Base-by-base conservation (phyloP, 2,113 vertebrate genomes). In the Callaeas wilsoni region DNA sequence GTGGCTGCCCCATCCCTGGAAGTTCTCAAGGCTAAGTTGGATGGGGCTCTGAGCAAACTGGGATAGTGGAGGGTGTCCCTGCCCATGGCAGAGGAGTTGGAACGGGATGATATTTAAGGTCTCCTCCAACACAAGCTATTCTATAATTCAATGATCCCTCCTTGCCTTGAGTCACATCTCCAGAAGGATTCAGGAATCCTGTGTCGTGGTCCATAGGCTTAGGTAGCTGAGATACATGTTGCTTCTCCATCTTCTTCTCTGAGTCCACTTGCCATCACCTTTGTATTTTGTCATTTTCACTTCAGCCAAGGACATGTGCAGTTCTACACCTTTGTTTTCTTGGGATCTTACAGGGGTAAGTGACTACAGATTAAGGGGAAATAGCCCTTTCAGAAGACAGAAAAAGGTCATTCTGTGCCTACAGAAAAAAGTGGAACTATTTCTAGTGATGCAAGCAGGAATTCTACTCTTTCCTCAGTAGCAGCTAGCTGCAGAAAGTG, bases 61-160 rank as follows among this genome's bases (percentile, higher is more conserved):
- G 5, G 1, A 1, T 47, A 27, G 35, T 49, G 18, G 30, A 49
- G 49, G 10, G 4, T 62, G 26, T 49, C 3, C 32, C 47, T 62
- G 39, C 25, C 11, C 6, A 22, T 22, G 55, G 16, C 41, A 69
- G 8, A 46, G 14, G 20, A 37, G 1, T 10, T 41, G n/a, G 21
- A 62, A 55, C 0, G 0, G 25, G 33, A 32, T 75, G 3, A 26
- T 41, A 7, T 76, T 83, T 27, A 55, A 47, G 7, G 15, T 76
- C 14, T 8, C 7, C 67, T 68, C 46, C 63, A 55, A 41, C 30
- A 32, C 14, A 32, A 47, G 10, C 5, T 16, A 1, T 62, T 46
- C 8, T 35, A 1, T 26, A 30, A 68, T 32, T 55, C 41, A 19
- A 9, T 42, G 70, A 42, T 18, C 11, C 32, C 6, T 64, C 39